Percentiles rank a stretch among this genome's conserved stretches.
These are phyloP conservation scores for Scaptomyza reducta DNA, from an alignment of 2,888 invertebrate species.

Conservation along the genomic window DNA sequence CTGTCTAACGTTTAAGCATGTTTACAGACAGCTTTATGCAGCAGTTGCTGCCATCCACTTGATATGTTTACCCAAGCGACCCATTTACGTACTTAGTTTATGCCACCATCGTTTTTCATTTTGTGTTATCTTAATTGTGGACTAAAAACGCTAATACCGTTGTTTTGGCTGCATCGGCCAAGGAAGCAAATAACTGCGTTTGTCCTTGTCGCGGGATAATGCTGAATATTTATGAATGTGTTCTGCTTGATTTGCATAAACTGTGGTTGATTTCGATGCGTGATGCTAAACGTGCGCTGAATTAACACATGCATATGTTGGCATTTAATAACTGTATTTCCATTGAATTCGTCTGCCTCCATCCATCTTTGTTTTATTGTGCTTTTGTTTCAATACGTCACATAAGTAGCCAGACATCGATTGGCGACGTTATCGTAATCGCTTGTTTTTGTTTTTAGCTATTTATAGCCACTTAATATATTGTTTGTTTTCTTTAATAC, in stretches of 20 bases:
- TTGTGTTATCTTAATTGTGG: conserved; percentile 33
- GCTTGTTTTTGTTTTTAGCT: conserved; percentile 16
- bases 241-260: conserved; percentile 15
- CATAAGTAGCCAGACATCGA: conserved; percentile 38
- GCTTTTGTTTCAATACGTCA: conserved; percentile 31
- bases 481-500: conserved; percentile 9
- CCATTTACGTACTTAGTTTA: conserved; percentile 40
- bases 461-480: conserved; percentile 22
- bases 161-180: conserved; percentile 4
- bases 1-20: conserved; percentile 27
- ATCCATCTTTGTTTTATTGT: neutral
- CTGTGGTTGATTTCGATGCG: conserved; percentile 11
- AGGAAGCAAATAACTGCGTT: conserved; percentile 1
- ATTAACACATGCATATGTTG: neutral
- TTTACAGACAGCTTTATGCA: conserved; percentile 45
- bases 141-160: conserved; percentile 6
- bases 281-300: conserved; percentile 25
- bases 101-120: conserved; percentile 2
- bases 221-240: neutral
- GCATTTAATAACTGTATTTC: conserved; percentile 2
- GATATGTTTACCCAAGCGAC: conserved; percentile 43
- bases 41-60: conserved; percentile 36
- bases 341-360: conserved; percentile 1
- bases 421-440: conserved; percentile 45
- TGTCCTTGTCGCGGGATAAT: conserved; percentile 30